Evolutionary conservation across 1,140 invertebrate genomes (phyloP), one percentile per base, ranked within the genome.

Genomic region (Orussus abietinus): DNA sequence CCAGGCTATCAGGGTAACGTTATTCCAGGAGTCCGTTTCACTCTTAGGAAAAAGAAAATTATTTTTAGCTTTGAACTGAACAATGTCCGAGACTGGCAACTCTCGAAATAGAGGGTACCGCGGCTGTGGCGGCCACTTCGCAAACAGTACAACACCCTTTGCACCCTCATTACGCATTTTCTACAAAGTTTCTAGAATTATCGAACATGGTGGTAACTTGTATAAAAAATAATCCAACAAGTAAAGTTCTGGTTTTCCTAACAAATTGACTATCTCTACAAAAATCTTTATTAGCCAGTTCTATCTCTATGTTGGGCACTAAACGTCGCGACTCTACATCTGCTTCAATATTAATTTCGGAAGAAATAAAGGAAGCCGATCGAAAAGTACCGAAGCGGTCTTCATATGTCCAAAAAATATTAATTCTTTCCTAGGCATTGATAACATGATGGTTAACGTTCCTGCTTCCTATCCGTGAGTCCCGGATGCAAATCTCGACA

Each of bases 1-100:
- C 18, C 38, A 49, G 43, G 33, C 53, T 25, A 36, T 53, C 52
- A 59, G 45, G 44, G 57, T 46, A 60, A 57, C 42, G 5, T 53
- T 39, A 11, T 26, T 34, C 35, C 42, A 48, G n/a, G 57, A 30
- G 40, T 49, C 43, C 33, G 22, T 9, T 30, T 45, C 38, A 29
- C 39, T 50, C 29, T 35, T 28, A 41, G 51, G 49, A 35, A 41
- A 53, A 12, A 59, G 20, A 32, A n/a, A n/a, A n/a, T 41, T n/a
- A 35, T 26, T 20, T 19, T 5, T 4, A 10, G 14, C n/a, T 14
- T 31, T 9, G 15, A 49, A 41, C 13, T 5, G 14, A 2, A 40
- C 6, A 9, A 20, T 20, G 11, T 40, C 20, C 0, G 19, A 19
- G 18, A 49, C 11, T 5, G 41, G 11, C 22, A 49, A 3, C 3